A percentile compares a stretch with the other conserved stretches of the same genome.
phyloP scores from a whole-genome alignment of 2,113 vertebrate species.

The Leucopsar rothschildi region DNA sequence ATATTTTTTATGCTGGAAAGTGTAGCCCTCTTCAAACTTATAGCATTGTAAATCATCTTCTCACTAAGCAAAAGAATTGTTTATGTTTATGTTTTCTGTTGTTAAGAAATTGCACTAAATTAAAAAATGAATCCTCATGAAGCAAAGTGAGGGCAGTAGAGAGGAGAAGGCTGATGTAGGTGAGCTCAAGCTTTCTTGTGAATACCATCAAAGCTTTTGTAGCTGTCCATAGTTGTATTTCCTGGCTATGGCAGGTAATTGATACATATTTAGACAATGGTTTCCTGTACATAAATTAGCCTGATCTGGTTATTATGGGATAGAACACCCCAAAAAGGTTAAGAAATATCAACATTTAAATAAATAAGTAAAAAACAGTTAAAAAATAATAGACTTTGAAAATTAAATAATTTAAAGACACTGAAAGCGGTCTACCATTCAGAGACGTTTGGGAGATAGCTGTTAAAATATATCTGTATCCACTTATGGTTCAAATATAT shows the following conservation, averaged over 20 bases:
- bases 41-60: neutral
- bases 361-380: neutral
- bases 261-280: neutral
- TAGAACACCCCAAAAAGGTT: neutral
- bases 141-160: neutral
- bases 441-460: neutral
- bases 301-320: neutral
- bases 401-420: neutral
- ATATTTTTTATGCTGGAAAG: neutral
- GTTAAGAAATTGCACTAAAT: neutral
- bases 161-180: neutral
- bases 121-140: neutral
- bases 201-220: neutral
- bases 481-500: neutral
- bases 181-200: neutral
- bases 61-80: neutral
- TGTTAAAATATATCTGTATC: neutral
- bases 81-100: neutral
- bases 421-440: neutral
- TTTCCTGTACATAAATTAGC: neutral
- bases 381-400: neutral
- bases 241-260: neutral
- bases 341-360: neutral
- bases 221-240: neutral
- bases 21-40: neutral